Conservation (phyloP, 2,113 vertebrate species). For the Ictalurus punctatus region DNA sequence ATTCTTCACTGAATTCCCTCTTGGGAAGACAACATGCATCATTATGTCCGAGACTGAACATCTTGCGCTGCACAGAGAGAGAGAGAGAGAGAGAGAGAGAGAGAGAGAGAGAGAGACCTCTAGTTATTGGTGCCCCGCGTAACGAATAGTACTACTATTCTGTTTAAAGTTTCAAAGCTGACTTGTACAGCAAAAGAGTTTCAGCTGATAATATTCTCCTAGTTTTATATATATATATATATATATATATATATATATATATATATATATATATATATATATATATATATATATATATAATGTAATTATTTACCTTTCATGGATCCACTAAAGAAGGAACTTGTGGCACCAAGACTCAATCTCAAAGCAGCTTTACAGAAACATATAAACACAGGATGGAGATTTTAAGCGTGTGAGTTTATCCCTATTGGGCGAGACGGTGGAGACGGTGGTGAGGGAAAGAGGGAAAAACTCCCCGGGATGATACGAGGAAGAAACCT, state of each 20-base stretch:
- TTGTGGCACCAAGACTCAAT: not conserved
- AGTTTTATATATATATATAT: not conserved
- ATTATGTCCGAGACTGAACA: not conserved
- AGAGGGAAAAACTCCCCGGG: too few species aligned
- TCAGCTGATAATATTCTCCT: not conserved
- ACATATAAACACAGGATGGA: too few species aligned
- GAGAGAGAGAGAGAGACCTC: not conserved
- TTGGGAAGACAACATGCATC: slow-evolving; percentile 15
- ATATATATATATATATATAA: not conserved
- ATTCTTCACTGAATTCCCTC: not conserved
- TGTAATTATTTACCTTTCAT: not conserved
- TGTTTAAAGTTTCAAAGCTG: not conserved
- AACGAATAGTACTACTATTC: not conserved
- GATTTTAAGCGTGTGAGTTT: too few species aligned
- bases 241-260: not conserved
- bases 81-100: not conserved
- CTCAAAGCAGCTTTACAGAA: too few species aligned
- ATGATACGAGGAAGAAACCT: too few species aligned
- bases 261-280: not conserved
- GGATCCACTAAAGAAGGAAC: not conserved
- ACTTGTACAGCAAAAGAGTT: not conserved
- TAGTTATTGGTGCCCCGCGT: not conserved
- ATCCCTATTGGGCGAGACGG: too few species aligned
- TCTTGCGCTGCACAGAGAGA: not conserved
- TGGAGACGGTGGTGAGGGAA: too few species aligned